These are phyloP conservation scores for Alviniconcha strummeri DNA, from an alignment of 2,888 invertebrate species.

Conservation along the genomic window DNA sequence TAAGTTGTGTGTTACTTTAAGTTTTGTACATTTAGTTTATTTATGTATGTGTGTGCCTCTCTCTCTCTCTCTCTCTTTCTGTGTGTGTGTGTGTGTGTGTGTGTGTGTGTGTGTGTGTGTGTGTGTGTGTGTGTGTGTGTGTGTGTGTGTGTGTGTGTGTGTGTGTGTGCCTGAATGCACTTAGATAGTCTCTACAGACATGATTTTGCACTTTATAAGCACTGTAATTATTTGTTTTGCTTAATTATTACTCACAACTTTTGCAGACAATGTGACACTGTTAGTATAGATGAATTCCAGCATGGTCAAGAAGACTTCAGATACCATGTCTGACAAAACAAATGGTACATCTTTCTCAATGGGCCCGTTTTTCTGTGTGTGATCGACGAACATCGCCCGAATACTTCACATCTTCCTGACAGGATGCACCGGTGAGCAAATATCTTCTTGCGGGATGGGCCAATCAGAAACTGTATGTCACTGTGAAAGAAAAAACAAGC, in stretches of 20 bases:
- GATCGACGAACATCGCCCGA: slow-evolving; percentile 70
- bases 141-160: too few relatives aligned
- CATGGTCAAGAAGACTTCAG: slow-evolving; percentile 68
- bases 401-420: slow-evolving; percentile 68
- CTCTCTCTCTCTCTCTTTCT: too few relatives aligned
- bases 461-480: slow-evolving; percentile 70
- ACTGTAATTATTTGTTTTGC: too few relatives aligned
- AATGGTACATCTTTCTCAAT: slow-evolving; percentile 67
- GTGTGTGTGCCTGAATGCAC: not conserved
- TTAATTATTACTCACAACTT: too few relatives aligned
- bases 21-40: too few relatives aligned
- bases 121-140: too few relatives aligned
- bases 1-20: too few relatives aligned
- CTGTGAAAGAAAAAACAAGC: slow-evolving; percentile 46
- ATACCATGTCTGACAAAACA: slow-evolving; percentile 67
- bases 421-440: slow-evolving; percentile 68
- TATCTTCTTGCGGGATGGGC: slow-evolving; percentile 64
- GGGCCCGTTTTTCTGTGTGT: slow-evolving; percentile 43
- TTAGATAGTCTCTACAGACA: not conserved
- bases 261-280: slow-evolving; percentile 62
- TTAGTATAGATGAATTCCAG: slow-evolving; percentile 71
- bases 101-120: too few relatives aligned
- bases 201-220: too few relatives aligned
- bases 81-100: too few relatives aligned
- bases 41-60: too few relatives aligned